These are phyloP conservation scores for Ypsolopha sequella DNA, from an alignment of 2,888 invertebrate genomes.

Conservation along the genomic window DNA sequence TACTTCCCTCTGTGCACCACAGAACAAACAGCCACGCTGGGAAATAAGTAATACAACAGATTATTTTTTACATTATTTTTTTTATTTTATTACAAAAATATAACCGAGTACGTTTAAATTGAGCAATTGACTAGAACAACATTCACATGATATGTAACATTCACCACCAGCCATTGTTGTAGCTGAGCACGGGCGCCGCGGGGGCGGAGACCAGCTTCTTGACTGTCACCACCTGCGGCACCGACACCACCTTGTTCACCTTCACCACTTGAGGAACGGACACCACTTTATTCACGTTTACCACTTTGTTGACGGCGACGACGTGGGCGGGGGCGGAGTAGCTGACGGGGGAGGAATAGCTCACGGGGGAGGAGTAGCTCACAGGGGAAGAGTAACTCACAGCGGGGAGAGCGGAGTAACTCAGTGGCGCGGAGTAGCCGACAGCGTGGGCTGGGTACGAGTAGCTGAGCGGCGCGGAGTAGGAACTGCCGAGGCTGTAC, in stretches of 20 bases:
- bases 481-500: background rate
- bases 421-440: background rate
- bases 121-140: background rate
- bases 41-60: too few relatives aligned
- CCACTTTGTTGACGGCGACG: conserved; percentile 24
- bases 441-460: conserved; percentile 5
- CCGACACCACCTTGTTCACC: conserved; percentile 36
- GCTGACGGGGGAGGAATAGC: conserved; percentile 10
- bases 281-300: conserved; percentile 31
- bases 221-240: conserved; percentile 29
- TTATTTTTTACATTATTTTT: too few relatives aligned
- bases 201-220: conserved; percentile 28
- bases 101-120: too few relatives aligned
- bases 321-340: conserved; percentile 11
- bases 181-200: conserved; percentile 19
- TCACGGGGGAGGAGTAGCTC: background rate
- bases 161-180: conserved; percentile 35
- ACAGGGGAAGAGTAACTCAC: background rate
- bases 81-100: too few relatives aligned
- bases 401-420: too few relatives aligned
- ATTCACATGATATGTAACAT: background rate
- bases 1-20: too few relatives aligned
- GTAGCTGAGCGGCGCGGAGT: background rate
- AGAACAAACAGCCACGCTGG: too few relatives aligned
- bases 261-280: conserved; percentile 38